Percentiles rank a stretch among this genome's conserved stretches.
phyloP scores from a whole-genome alignment of 1,140 invertebrate genomes.

The Drosophila orosa region DNA sequence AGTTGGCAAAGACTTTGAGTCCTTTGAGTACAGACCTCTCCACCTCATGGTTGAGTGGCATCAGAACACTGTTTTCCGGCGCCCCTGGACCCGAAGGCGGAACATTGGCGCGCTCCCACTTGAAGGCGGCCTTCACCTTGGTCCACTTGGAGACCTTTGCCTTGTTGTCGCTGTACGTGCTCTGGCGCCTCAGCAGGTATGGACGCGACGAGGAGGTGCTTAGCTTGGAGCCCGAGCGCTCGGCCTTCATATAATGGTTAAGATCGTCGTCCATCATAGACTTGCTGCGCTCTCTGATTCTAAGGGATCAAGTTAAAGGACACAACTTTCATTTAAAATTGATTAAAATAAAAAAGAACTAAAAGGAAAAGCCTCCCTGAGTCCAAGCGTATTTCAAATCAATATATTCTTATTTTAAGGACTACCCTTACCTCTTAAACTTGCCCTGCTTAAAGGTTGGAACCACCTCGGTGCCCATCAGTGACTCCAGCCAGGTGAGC shows the following conservation, averaged over 20 bases:
- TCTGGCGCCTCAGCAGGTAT: conserved; percentile 74
- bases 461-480: conserved; percentile 65
- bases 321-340: not conserved
- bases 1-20: too few species aligned
- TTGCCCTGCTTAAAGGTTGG: conserved; percentile 66
- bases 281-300: conserved; percentile 84
- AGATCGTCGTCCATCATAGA: conserved; percentile 84
- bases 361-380: not conserved
- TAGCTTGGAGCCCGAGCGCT: conserved; percentile 45
- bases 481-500: conserved; percentile 85
- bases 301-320: conserved; percentile 2
- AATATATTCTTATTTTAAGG: not conserved
- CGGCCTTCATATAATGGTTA: conserved; percentile 60
- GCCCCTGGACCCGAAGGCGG: conserved; percentile 72
- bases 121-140: conserved; percentile 92
- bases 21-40: conserved; percentile 67
- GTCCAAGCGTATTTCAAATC: not conserved
- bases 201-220: conserved; percentile 46
- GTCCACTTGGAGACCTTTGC: conserved; percentile 90
- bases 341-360: not conserved
- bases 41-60: conserved; percentile 80
- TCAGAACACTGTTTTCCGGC: conserved; percentile 78
- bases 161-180: conserved; percentile 80
- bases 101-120: conserved; percentile 88
- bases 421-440: conserved; percentile 56